A percentile compares a stretch with the other conserved stretches of the same genome.
These are phyloP conservation scores for Galemys pyrenaicus DNA, from an alignment of 2,113 vertebrate species.

Conservation along the genomic window DNA sequence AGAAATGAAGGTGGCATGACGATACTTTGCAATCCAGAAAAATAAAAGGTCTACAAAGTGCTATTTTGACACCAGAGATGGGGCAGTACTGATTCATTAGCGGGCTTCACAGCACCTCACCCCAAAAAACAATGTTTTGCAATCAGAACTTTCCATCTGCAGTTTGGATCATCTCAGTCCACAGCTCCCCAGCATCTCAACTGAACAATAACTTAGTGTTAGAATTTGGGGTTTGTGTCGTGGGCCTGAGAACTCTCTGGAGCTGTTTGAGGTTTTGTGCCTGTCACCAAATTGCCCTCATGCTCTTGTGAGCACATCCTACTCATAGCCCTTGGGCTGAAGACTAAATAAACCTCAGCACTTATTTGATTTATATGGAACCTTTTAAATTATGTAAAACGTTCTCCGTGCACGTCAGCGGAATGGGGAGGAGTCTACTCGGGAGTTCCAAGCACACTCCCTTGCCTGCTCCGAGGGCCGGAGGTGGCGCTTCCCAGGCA, in stretches of 20 bases:
- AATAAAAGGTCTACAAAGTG: not conserved
- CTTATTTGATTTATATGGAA: not conserved
- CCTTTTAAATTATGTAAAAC: not conserved
- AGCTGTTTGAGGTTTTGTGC: not conserved
- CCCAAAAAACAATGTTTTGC: not conserved
- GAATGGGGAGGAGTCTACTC: not conserved
- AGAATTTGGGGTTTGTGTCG: not conserved
- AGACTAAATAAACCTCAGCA: not conserved
- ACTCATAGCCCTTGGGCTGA: not conserved
- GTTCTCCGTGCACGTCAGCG: not conserved
- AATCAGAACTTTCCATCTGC: fast-evolving
- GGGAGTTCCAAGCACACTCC: not conserved
- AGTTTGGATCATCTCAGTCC: fast-evolving
- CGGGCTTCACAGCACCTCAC: not conserved
- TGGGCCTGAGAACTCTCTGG: not conserved
- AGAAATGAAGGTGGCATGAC: not conserved
- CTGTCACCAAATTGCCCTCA: too few species aligned
- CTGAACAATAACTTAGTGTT: too few species aligned
- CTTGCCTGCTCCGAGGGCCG: not conserved
- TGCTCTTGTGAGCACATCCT: not conserved
- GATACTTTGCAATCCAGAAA: too few species aligned
- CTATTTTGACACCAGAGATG: not conserved
- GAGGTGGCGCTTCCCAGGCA: not conserved
- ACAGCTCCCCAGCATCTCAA: fast-evolving
- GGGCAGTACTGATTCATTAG: not conserved